Base-by-base conservation (phyloP, 1,140 invertebrate species). In the Ceratina australensis region DNA sequence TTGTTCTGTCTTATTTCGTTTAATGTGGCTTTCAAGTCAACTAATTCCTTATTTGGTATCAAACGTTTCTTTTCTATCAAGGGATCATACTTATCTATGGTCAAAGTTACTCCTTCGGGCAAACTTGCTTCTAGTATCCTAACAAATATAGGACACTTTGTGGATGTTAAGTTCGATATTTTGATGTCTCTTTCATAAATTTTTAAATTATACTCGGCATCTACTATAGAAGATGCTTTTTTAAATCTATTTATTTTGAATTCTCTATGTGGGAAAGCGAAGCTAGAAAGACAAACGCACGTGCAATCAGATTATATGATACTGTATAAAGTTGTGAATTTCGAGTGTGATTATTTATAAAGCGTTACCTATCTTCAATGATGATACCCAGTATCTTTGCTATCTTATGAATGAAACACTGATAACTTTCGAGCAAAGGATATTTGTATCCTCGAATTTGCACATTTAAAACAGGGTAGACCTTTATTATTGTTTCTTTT, bases 371-470 rank as follows among this genome's bases (percentile, higher is more conserved):
- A 69, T 97, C 95, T 81, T 95, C 95, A 49, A 97, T 94, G 83
- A 96, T 94, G 72, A 98, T 90, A 49, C 95, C 95, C 92, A 98
- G 93, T 65, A 93, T 92, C 84, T 95, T 93, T 47, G 96, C 95
- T 80, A 96, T 90, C 85, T 94, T 94, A 85, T 97, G 95, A 64
- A 98, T 92, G 86, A 95, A 95, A 85, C 93, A 94, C 89, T 96
- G 96, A 88, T 95, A 98, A 84, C 91, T 94, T 92, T 98, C 97
- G 59, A 98, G 88, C 13, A 96, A 85, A 15, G 96, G 93, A 92
- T 94, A 98, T 89, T 97, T 95, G 87, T 97, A 97, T 5, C 97
- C 95, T 86, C 94, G 96, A 28, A 98, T 91, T 92, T 96, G 95
- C 50, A 98, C 92, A 91, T 97, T 96, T 20, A 98, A 85, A 24